Evolutionary conservation across 1,140 invertebrate species (phyloP), one percentile per base, ranked within the genome.

Genomic region (Drosophila micromelanica): DNA sequence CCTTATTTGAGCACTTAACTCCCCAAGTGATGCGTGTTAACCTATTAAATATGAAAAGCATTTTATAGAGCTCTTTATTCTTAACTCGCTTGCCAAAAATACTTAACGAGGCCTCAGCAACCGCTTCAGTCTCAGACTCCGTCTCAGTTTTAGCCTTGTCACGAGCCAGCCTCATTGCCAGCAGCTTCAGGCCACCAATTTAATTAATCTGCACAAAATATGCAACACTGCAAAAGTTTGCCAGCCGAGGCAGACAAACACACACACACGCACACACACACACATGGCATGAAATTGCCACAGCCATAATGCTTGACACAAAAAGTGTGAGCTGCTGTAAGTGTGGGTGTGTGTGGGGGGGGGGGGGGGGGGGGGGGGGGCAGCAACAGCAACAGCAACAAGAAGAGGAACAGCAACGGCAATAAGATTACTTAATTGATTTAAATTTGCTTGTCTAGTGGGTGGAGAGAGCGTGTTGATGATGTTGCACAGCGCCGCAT

Each of bases 361-460:
- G n/a, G n/a, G n/a, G n/a, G n/a, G n/a, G n/a, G n/a, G n/a, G n/a
- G n/a, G n/a, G n/a, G n/a, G n/a, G n/a, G n/a, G n/a, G n/a, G n/a
- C n/a, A 72, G 37, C 38, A 38, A 27, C 15, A 46, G 40, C 57
- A 64, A 30, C 42, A 74, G 49, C 64, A 17, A 17, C 17, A 17
- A 17, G 1, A 63, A 37, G 43, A 51, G 62, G 1, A 63, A 37
- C 48, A 51, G 62, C 79, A 72, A 52, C 77, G 54, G 80, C 81
- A 86, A 86, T 86, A 86, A 86, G 81, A 86, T 86, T 87, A 86
- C 81, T 86, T 86, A 86, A 86, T 86, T 86, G 81, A 86, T 86
- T 86, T 86, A 86, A 86, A 86, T 86, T 86, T 86, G 81, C 81
- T 86, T 86, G 78, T 87, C 75, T 87, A 76, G 70, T 81, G 80